A percentile compares a stretch with the other conserved stretches of the same genome.
phyloP scores from a whole-genome alignment of 1,140 invertebrate genomes.

The Rhyzopertha dominica region DNA sequence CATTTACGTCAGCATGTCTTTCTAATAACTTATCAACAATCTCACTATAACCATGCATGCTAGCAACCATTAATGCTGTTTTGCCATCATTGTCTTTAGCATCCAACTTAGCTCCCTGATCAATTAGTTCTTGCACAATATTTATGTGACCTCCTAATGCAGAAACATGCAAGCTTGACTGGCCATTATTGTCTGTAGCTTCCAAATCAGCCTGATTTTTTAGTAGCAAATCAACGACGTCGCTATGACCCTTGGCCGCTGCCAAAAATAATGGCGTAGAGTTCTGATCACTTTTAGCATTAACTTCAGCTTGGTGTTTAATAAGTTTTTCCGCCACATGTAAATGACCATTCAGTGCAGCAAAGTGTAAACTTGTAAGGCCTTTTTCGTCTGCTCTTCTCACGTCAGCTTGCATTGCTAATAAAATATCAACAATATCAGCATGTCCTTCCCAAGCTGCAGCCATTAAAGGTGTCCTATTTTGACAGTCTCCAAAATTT shows the following conservation, averaged over 20 bases:
- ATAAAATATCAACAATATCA: conserved; percentile 14
- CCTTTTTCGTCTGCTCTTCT: conserved; percentile 11
- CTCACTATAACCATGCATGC: conserved; percentile 11
- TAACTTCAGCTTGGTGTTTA: conserved; percentile 18
- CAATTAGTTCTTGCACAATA: conserved; percentile 34
- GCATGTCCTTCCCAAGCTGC: conserved; percentile 43
- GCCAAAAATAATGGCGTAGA: conserved; percentile 48
- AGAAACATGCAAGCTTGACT: conserved; percentile 72
- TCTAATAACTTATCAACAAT: conserved; percentile 17
- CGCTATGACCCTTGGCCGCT: conserved; percentile 69
- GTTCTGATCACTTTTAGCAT: conserved; percentile 15
- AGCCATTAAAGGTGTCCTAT: conserved; percentile 44
- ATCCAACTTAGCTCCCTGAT: conserved; percentile 16
- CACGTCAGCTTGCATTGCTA: conserved; percentile 14
- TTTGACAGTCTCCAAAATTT: conserved; percentile 13
- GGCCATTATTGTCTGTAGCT: conserved; percentile 60
- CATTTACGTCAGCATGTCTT: conserved; percentile 19
- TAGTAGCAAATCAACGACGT: conserved; percentile 36
- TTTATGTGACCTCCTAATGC: conserved; percentile 63
- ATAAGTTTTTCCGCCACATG: conserved; percentile 25
- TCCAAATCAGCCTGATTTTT: conserved; percentile 50
- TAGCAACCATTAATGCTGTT: conserved; percentile 48
- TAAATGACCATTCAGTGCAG: conserved; percentile 18
- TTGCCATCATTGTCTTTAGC: conserved; percentile 11
- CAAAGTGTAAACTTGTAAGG: conserved; percentile 27